These are phyloP conservation scores for Proctacanthus coquilletti DNA, from an alignment of 1,140 invertebrate species.

Conservation along the genomic window DNA sequence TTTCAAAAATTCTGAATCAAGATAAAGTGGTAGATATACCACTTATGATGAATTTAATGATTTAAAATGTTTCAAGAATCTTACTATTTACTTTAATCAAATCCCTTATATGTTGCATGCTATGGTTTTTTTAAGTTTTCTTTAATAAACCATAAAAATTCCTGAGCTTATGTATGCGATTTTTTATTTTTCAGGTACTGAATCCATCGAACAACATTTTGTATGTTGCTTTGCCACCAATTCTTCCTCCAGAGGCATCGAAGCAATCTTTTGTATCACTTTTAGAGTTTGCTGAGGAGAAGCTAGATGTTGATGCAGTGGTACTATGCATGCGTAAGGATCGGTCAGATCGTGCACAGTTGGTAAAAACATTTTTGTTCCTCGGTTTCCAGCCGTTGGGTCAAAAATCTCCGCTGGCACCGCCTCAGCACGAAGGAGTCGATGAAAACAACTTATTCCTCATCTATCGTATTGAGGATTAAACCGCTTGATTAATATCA, in stretches of 20 bases:
- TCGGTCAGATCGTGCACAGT: slow-evolving; percentile 61
- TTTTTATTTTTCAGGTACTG: slow-evolving; percentile 37
- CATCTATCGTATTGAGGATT: slow-evolving; percentile 27
- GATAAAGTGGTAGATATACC: too few relatives aligned
- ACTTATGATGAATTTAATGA: too few relatives aligned
- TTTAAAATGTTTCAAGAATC: too few relatives aligned
- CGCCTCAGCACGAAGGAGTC: slow-evolving; percentile 33
- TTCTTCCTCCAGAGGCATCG: slow-evolving; percentile 71
- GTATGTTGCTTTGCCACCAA: slow-evolving; percentile 73
- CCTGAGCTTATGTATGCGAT: too few relatives aligned
- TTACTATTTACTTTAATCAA: too few relatives aligned
- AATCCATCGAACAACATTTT: slow-evolving; percentile 46
- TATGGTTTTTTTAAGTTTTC: background rate
- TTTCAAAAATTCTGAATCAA: too few relatives aligned
- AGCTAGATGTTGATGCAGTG: slow-evolving; percentile 53
- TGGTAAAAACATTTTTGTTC: slow-evolving; percentile 92
- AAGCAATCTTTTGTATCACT: slow-evolving; percentile 86
- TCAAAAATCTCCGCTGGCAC: slow-evolving; percentile 58
- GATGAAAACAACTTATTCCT: slow-evolving; percentile 26
- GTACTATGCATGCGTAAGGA: slow-evolving; percentile 66
- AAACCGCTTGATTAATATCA: too few relatives aligned
- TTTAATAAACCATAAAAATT: background rate
- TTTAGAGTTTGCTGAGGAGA: slow-evolving; percentile 90
- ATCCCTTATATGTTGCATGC: too few relatives aligned
- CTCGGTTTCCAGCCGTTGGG: slow-evolving; percentile 78